phyloP scores from a whole-genome alignment of 2,888 invertebrate species.

The Periphyllus acericola region DNA sequence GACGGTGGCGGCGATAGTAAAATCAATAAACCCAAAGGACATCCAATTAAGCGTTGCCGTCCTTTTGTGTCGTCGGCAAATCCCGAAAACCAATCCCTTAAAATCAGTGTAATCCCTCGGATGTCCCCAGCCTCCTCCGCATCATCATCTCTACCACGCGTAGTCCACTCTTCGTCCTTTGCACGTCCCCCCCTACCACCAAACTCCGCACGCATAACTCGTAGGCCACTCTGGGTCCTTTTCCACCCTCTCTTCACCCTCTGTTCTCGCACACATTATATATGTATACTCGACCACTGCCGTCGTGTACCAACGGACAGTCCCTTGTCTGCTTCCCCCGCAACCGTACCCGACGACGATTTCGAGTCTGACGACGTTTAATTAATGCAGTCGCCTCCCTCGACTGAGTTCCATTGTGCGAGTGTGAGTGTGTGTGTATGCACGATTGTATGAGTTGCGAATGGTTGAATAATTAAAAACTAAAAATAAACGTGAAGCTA shows the following conservation, averaged over 20 bases:
- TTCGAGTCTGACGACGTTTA: slow-evolving; percentile 53
- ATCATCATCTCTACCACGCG: background rate
- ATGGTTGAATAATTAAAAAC: background rate
- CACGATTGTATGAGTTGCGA: background rate
- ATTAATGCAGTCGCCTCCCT: slow-evolving; percentile 44
- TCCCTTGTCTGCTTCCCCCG: background rate
- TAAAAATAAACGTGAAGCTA: background rate
- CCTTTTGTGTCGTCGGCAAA: slow-evolving; percentile 62
- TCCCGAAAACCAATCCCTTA: slow-evolving; percentile 62
- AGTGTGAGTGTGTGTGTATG: background rate
- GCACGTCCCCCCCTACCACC: background rate
- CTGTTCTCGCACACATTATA: background rate
- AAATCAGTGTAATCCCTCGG: slow-evolving; percentile 61
- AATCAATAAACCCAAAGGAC: slow-evolving; percentile 62
- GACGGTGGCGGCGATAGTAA: slow-evolving; percentile 49
- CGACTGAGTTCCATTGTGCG: background rate
- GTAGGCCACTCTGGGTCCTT: slow-evolving; percentile 48
- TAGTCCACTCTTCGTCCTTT: slow-evolving; percentile 29
- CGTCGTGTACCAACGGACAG: slow-evolving; percentile 44
- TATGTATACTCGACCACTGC: slow-evolving; percentile 22
- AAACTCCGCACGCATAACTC: background rate
- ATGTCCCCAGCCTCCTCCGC: slow-evolving; percentile 42
- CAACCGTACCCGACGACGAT: background rate
- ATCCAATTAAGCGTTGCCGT: slow-evolving; percentile 62
- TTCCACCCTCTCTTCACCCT: background rate